Conservation (phyloP, 2,113 vertebrate genomes). For the Oncorhynchus kisutch region DNA sequence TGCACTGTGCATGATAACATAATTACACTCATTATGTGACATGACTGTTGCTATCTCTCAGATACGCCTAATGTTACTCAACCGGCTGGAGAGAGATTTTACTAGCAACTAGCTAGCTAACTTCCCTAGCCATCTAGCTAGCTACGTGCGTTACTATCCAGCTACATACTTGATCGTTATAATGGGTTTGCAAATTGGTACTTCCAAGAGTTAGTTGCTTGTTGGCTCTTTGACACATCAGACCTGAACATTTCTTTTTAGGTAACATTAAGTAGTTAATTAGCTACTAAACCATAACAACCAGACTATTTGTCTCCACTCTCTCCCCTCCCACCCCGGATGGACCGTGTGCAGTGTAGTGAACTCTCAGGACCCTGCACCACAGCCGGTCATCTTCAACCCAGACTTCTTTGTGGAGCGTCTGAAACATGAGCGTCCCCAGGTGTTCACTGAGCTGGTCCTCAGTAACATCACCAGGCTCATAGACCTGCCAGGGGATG, state of each 20-base stretch:
- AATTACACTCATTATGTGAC: background rate
- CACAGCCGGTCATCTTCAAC: constrained; percentile 89
- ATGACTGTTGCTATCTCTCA: background rate
- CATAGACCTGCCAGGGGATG: constrained; percentile 90
- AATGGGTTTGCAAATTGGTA: background rate
- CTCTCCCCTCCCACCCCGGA: constrained; percentile 40
- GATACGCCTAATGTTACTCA: background rate
- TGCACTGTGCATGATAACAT: background rate
- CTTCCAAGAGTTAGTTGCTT: background rate
- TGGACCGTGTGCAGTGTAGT: constrained; percentile 83
- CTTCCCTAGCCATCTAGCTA: background rate
- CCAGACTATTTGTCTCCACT: background rate
- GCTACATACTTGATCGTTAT: background rate
- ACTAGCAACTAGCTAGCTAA: background rate
- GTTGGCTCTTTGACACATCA: background rate
- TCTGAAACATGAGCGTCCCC: constrained; percentile 89
- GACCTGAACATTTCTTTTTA: background rate
- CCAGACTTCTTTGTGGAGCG: constrained; percentile 98
- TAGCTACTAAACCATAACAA: background rate
- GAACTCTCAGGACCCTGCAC: constrained; percentile 74
- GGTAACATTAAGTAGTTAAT: background rate
- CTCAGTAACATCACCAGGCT: constrained; percentile 95
- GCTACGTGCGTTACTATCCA: background rate
- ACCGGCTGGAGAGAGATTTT: background rate
- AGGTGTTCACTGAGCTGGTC: constrained; percentile 89